Evolutionary conservation across 2,797 vertebrate genomes (phyloP).

Genomic region (Eospalax fontanierii): DNA sequence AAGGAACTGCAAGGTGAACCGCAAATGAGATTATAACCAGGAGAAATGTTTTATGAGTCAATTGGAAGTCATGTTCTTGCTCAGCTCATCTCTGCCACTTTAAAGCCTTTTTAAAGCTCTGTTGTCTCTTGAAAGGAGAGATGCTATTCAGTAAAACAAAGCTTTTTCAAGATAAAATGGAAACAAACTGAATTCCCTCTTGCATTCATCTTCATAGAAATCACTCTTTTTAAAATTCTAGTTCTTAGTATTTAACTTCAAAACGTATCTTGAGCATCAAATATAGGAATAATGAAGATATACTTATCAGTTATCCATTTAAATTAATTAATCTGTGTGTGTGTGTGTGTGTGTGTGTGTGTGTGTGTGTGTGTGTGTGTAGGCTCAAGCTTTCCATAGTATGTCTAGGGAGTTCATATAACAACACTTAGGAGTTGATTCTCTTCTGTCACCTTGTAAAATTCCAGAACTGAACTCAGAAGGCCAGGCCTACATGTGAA

Average conservation of each 20-base stretch:
- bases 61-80: neutral
- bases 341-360: neutral
- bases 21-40: conserved; percentile 42
- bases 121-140: neutral
- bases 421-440: neutral
- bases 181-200: neutral
- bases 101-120: conserved; percentile 37
- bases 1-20: neutral
- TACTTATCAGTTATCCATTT: neutral
- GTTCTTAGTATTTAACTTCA: neutral
- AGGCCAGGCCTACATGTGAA: neutral
- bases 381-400: too few species aligned
- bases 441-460: neutral
- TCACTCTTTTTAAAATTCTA: neutral
- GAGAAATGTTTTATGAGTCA: conserved; percentile 28
- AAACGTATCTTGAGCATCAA: neutral
- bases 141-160: conserved; percentile 32
- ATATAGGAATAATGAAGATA: neutral
- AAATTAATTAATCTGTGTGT: neutral
- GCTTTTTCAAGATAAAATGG: neutral
- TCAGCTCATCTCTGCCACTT: conserved; percentile 2
- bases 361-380: neutral
- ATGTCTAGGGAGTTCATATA: neutral
- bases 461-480: too few species aligned
- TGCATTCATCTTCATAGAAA: neutral